phyloP scores from a whole-genome alignment of 37 sponge, comb jelly and placozoan genomes.

The Dysidea cf. avara region DNA sequence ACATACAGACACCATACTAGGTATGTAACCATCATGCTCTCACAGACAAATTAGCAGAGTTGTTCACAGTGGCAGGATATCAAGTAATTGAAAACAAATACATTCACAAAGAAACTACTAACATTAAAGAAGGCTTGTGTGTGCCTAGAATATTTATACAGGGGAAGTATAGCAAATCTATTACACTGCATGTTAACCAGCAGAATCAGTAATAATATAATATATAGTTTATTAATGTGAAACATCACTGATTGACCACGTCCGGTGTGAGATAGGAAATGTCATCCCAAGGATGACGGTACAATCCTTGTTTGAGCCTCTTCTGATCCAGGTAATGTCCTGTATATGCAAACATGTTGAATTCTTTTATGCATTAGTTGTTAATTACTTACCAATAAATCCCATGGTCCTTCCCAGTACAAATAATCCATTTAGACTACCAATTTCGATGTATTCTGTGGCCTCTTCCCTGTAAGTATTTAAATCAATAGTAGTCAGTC shows the following conservation, averaged over 20 bases:
- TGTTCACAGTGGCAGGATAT: conserved; percentile 67
- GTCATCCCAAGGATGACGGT: conserved; percentile 99
- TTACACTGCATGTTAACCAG: not conserved
- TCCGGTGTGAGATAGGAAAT: conserved; percentile 90
- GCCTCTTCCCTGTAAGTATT: conserved; percentile 75
- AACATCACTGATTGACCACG: not conserved
- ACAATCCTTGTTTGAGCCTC: conserved; percentile 94
- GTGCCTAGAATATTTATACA: conserved; percentile 88
- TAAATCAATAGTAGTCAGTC: conserved; percentile 9
- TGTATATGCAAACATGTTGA: conserved; percentile 6
- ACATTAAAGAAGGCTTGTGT: conserved; percentile 78
- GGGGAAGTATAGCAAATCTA: conserved; percentile 63
- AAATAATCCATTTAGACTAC: conserved; percentile 92
- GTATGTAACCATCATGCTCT: not conserved
- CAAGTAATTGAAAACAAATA: conserved; percentile 53
- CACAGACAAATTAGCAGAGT: conserved; percentile 62
- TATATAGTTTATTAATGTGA: not conserved
- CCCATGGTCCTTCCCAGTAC: conserved; percentile 94
- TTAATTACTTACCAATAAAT: conserved; percentile 75
- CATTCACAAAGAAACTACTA: conserved; percentile 83
- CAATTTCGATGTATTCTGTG: conserved; percentile 86
- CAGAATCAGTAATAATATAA: not conserved
- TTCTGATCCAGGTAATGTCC: conserved; percentile 97
- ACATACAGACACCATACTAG: not conserved
- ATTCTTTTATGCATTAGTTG: not conserved